These are phyloP conservation scores for Cerceris rybyensis DNA, from an alignment of 2,888 invertebrate genomes.

Conservation along the genomic window DNA sequence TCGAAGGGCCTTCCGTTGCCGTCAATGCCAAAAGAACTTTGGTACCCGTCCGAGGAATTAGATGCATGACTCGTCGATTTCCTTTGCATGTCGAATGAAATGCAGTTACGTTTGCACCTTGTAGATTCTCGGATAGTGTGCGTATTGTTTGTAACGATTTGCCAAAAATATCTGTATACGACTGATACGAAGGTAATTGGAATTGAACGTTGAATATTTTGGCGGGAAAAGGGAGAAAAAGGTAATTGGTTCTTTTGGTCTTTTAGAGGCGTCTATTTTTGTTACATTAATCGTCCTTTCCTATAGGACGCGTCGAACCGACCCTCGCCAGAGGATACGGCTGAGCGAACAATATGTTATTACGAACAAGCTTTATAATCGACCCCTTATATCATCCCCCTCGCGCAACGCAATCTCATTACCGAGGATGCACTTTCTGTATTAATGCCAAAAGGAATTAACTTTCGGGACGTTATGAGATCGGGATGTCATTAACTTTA, in stretches of 20 bases:
- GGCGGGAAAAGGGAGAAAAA: background rate
- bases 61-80: slow-evolving; percentile 49
- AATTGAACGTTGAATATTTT: background rate
- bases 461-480: slow-evolving; percentile 77
- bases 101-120: slow-evolving; percentile 1
- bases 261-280: slow-evolving; percentile 23
- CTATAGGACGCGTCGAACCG: slow-evolving; percentile 15
- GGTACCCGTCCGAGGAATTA: slow-evolving; percentile 45
- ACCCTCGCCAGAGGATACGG: slow-evolving; percentile 44
- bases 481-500: slow-evolving; percentile 79
- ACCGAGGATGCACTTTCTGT: slow-evolving; percentile 76
- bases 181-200: no score
- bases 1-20: background rate
- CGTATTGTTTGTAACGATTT: no score
- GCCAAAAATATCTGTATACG: no score
- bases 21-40: slow-evolving; percentile 11
- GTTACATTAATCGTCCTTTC: slow-evolving; percentile 25
- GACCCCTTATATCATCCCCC: slow-evolving; percentile 75
- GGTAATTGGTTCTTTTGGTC: slow-evolving; percentile 34
- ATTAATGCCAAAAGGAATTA: slow-evolving; percentile 80
- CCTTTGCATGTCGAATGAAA: slow-evolving; percentile 4
- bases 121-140: no score
- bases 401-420: slow-evolving; percentile 75
- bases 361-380: slow-evolving; percentile 75
- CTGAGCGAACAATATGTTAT: slow-evolving; percentile 72